These are phyloP conservation scores for Oreochromis aureus DNA, from an alignment of 2,113 vertebrate genomes.

Conservation along the genomic window DNA sequence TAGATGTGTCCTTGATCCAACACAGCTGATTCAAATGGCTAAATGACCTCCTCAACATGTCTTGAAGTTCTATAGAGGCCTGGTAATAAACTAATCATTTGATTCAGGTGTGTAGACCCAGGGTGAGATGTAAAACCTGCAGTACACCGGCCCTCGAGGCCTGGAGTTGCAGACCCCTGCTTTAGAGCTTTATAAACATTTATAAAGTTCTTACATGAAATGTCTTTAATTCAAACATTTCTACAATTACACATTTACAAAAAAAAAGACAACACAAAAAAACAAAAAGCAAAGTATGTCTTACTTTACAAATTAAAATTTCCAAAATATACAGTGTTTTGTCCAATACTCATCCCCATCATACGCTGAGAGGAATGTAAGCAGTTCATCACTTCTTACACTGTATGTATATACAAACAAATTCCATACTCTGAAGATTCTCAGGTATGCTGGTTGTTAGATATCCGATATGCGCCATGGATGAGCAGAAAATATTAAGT, in stretches of 20 bases:
- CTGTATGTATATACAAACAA: slow-evolving; percentile 11
- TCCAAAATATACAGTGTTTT: slow-evolving; percentile 37
- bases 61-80: too few relatives aligned
- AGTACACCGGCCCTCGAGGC: too few relatives aligned
- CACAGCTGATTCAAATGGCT: too few relatives aligned
- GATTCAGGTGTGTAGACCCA: too few relatives aligned
- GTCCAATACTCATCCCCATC: neutral
- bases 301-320: slow-evolving; percentile 24
- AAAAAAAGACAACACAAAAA: neutral
- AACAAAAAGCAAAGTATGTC: neutral
- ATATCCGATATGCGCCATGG: neutral
- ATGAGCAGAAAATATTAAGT: neutral
- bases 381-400: neutral
- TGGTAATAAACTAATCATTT: too few relatives aligned
- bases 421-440: neutral
- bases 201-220: neutral
- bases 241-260: slow-evolving; percentile 41
- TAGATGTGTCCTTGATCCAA: too few relatives aligned
- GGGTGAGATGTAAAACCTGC: too few relatives aligned
- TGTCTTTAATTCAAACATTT: slow-evolving; percentile 3
- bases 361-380: slow-evolving; percentile 13
- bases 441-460: neutral
- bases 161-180: too few relatives aligned
- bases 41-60: too few relatives aligned
- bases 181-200: neutral